Evolutionary conservation across 2,113 vertebrate genomes (phyloP), one percentile per base, ranked within the genome.

Genomic region (Halichoeres trimaculatus): DNA sequence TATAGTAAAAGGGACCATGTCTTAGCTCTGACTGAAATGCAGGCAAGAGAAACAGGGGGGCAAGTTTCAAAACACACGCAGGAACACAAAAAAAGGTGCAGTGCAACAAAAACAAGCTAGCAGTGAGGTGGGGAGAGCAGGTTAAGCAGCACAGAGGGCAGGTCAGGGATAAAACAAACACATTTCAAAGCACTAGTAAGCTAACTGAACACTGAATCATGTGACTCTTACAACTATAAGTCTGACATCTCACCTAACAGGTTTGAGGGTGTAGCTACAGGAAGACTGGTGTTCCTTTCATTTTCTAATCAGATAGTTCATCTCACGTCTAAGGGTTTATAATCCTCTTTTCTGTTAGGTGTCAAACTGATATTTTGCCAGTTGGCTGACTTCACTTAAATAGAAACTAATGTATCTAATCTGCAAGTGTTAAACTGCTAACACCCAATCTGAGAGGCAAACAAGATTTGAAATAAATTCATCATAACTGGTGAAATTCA

Each of bases 1-100:
- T 92, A 99, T 99, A 99, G 97, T 99, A 99, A 99, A 99, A 99
- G 95, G 97, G 98, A 97, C 97, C 98, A 96, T 99, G 98, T 96
- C 98, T 99, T 98, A 99, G 97, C 89, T 99, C 97, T 97, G 97
- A 99, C 98, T 99, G 98, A 93, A 99, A 99, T 96, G 98, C 96
- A 98, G 97, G 97, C 95, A 97, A 99, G 95, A 99, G 92, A 99
- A 95, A 99, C 95, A 98, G 91, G 96, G 96, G 94, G 95, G 94
- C 92, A 94, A 95, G 96, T 97, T 97, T 97, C 95, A 97, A 97
- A 97, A 91, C 94, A 93, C 90, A 93, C 81, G 89, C 90, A 91
- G 85, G 86, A 96, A 95, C 89, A 92, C 80, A 90, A 91, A 89
- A 30, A 67, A 90, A 91, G 88, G 87, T 92, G 90, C 85, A 91